Base-by-base conservation (phyloP, 2,888 invertebrate genomes). In the Gnatocerus cornutus region DNA sequence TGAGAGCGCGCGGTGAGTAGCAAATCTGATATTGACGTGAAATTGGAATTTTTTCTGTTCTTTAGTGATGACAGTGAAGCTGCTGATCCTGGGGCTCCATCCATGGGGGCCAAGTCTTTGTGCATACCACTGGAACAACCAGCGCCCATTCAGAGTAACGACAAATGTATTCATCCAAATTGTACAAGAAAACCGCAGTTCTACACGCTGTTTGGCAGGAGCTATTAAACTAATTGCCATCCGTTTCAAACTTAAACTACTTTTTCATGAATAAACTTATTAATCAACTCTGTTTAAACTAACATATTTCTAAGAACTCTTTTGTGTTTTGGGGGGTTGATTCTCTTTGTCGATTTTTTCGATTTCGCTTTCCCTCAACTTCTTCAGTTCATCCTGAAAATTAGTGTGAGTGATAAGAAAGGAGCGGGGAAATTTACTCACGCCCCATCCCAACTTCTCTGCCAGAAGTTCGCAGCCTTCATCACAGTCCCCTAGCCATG, bases 31-130 rank as follows among this genome's bases (percentile, higher is more conserved):
- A 21, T 21, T 21, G n/a, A n/a, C n/a, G n/a, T n/a, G n/a, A n/a
- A n/a, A n/a, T 21, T 21, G 21, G 21, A 21, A 1, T 3, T 21
- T 21, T 21, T 21, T 21, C 21, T 3, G 1, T 21, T 21, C 21
- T 21, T 4, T 9, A 29, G 29, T 14, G 16, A 58, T 27, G 84
- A 93, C 93, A 80, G 91, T 43, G 63, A 45, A n/a, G 41, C 14
- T 80, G 77, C 90, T 48, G 93, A 93, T 69, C 89, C 91, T 59
- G 96, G 95, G 67, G 94, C 94, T 14, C 96, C 98, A 16, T 91
- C 98, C 0, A 99, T 99, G 98, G 99, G 99, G 41, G 99, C 99
- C 5, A 99, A 99, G 86, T 93, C 96, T 6, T 88, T 99, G n/a
- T 99, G 99, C 84, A 95, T 99, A 80, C 99, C 99, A 1, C 94